Evolutionary conservation across 2,113 vertebrate species (phyloP).

Genomic region (Gavialis gangeticus): DNA sequence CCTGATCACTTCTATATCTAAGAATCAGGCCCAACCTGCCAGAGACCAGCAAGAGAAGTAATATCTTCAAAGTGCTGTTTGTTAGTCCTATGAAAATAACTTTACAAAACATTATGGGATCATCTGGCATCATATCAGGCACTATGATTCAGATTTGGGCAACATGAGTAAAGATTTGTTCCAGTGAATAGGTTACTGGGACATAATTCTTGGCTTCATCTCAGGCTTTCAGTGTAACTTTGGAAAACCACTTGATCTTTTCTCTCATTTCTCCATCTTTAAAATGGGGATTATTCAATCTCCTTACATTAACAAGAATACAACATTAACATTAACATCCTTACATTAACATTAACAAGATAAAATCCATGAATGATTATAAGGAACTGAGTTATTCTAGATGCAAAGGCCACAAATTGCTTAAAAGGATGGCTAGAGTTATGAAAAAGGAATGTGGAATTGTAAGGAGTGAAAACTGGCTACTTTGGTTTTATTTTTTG

Average conservation of each 20-base stretch:
- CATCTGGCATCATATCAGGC: slow-evolving; percentile 15
- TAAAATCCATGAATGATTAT: background rate
- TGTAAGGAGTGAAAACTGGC: background rate
- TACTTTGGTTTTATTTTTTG: background rate
- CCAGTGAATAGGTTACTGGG: background rate
- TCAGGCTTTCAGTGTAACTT: background rate
- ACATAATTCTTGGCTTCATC: background rate
- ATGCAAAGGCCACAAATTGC: background rate
- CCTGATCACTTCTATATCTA: slow-evolving; percentile 30
- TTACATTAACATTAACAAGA: background rate
- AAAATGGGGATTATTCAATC: background rate
- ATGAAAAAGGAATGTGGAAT: slow-evolving; percentile 3
- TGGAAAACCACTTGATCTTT: background rate
- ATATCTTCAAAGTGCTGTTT: slow-evolving; percentile 6
- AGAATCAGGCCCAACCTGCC: slow-evolving; percentile 25
- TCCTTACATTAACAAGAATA: background rate
- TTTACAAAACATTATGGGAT: background rate
- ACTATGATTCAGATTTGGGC: background rate
- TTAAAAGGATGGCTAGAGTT: background rate
- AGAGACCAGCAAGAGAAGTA: slow-evolving; percentile 19
- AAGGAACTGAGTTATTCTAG: background rate
- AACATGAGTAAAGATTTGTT: background rate
- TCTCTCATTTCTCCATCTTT: background rate
- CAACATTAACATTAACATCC: background rate
- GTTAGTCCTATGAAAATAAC: slow-evolving; percentile 18